Evolutionary conservation across 2,113 vertebrate species (phyloP).

Genomic region (Rhea pennata): DNA sequence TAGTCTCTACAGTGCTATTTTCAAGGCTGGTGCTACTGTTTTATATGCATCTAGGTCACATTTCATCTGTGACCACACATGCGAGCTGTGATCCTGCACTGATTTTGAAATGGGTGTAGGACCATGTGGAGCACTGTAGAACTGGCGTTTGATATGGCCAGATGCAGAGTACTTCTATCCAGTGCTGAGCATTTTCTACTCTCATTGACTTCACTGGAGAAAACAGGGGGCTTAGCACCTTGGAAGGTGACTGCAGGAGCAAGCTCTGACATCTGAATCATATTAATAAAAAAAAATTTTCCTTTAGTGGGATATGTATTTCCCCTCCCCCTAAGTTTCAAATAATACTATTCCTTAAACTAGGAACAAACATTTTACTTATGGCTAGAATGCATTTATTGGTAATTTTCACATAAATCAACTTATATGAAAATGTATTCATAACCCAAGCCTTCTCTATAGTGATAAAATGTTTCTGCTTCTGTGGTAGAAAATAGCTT

Average conservation of each 20-base stretch:
- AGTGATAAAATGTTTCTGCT: slow-evolving; percentile 84
- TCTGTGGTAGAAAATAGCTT: slow-evolving; percentile 83
- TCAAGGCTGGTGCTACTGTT: slow-evolving; percentile 4
- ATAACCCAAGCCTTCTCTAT: slow-evolving; percentile 82
- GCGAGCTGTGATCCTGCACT: neutral
- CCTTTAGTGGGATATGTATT: slow-evolving; percentile 48
- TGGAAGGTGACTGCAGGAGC: neutral
- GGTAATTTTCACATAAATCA: slow-evolving; percentile 85
- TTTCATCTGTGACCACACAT: slow-evolving; percentile 17
- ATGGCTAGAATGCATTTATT: slow-evolving; percentile 81
- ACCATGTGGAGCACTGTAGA: accelerated
- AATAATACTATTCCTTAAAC: slow-evolving; percentile 76
- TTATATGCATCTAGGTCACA: slow-evolving; percentile 67
- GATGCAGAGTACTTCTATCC: neutral
- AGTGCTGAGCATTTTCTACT: neutral
- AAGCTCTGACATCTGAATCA: slow-evolving; percentile 57
- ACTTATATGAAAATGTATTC: slow-evolving; percentile 85
- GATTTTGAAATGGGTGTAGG: accelerated
- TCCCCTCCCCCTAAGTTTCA: slow-evolving; percentile 68
- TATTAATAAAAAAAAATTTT: slow-evolving; percentile 69
- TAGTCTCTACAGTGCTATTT: slow-evolving; percentile 11
- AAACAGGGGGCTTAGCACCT: neutral
- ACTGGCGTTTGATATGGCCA: neutral
- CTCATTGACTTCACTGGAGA: neutral
- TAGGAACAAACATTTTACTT: slow-evolving; percentile 82